Evolutionary conservation across 1,140 invertebrate genomes (phyloP).

Genomic region (fruit fly (Drosophila melanogaster)): DNA sequence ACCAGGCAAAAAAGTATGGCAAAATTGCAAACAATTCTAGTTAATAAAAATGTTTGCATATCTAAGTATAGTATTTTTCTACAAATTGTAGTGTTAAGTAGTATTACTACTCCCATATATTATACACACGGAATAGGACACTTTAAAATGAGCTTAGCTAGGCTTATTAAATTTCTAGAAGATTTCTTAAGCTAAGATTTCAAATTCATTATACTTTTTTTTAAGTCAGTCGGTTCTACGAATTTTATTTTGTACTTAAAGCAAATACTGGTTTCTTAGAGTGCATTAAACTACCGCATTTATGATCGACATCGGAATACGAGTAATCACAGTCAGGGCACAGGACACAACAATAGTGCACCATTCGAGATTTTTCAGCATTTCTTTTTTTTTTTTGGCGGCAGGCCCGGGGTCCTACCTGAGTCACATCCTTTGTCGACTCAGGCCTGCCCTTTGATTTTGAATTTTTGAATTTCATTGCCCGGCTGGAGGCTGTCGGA

Average conservation of each 20-base stretch:
- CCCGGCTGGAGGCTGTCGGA: slow-evolving; percentile 43
- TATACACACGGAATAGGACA: too few species aligned
- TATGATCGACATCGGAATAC: slow-evolving; percentile 46
- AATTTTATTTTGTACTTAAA: too few species aligned
- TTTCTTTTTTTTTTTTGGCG: slow-evolving; percentile 68
- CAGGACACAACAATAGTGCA: slow-evolving; percentile 65
- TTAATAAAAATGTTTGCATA: background rate
- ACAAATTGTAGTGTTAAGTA: too few species aligned
- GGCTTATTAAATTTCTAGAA: too few species aligned
- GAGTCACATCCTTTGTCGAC: slow-evolving; percentile 60
- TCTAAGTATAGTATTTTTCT: too few species aligned
- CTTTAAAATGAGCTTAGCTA: too few species aligned
- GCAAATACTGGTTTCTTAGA: background rate
- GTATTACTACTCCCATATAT: too few species aligned
- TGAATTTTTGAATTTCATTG: slow-evolving; percentile 61
- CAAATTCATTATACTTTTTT: background rate
- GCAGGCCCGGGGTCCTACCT: slow-evolving; percentile 64
- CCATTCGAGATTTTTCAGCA: slow-evolving; percentile 53
- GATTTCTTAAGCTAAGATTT: too few species aligned
- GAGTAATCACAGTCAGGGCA: slow-evolving; percentile 68
- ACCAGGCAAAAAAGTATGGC: background rate
- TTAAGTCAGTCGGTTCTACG: too few species aligned
- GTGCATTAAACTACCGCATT: slow-evolving; percentile 31
- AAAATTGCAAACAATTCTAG: background rate
- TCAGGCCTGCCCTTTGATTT: slow-evolving; percentile 60